A percentile compares a stretch with the other conserved stretches of the same genome.
These are phyloP conservation scores for Rhineura floridana DNA, from an alignment of 2,113 vertebrate genomes.

Conservation along the genomic window DNA sequence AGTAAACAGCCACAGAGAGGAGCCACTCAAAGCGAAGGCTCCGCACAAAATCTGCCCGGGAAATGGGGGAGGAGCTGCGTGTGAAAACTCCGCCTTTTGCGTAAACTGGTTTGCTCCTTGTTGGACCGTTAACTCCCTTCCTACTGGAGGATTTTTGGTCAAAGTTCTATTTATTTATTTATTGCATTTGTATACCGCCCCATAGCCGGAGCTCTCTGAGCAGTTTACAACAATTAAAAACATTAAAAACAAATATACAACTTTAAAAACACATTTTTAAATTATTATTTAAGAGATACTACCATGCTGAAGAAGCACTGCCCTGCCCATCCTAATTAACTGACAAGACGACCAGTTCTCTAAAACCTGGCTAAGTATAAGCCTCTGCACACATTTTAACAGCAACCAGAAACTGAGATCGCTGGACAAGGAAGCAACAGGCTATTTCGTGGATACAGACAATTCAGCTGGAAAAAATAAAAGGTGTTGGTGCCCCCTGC, in stretches of 20 bases:
- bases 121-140: no score
- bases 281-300: constrained; percentile 20
- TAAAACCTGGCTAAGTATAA: constrained; percentile 5
- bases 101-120: no score
- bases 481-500: no score
- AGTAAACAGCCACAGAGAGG: no score
- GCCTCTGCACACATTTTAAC: neutral
- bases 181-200: no score
- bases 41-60: neutral
- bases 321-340: neutral
- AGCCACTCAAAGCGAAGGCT: neutral
- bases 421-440: neutral
- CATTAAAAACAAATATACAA: no score
- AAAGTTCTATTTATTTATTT: no score
- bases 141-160: no score
- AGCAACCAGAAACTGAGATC: neutral
- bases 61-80: no score
- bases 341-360: neutral
- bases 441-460: neutral
- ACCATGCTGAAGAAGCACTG: neutral
- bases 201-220: no score
- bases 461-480: neutral
- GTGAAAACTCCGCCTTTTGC: neutral
- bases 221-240: no score
- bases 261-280: no score